A percentile compares a stretch with the other conserved stretches of the same genome.
These are phyloP conservation scores for Rhabdomys pumilio DNA, from an alignment of 2,797 vertebrate species.

Conservation along the genomic window DNA sequence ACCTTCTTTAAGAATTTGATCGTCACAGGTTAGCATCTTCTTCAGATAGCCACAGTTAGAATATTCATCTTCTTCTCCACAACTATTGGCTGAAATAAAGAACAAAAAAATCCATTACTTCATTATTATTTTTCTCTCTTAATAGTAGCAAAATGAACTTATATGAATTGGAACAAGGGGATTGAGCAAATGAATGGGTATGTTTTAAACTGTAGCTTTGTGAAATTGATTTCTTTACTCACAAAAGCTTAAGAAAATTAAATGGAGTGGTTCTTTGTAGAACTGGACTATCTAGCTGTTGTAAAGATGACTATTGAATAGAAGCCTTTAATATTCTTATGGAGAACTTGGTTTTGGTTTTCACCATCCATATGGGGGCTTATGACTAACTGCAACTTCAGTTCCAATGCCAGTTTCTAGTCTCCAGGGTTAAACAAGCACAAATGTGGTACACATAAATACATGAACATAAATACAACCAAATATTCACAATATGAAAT, in stretches of 20 bases:
- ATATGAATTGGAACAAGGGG: background rate
- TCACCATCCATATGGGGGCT: background rate
- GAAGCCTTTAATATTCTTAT: background rate
- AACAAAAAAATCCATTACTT: slow-evolving; percentile 60
- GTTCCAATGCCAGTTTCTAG: background rate
- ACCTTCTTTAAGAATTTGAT: fast-evolving
- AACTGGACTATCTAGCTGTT: background rate
- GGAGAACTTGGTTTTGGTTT: background rate
- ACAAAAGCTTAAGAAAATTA: background rate
- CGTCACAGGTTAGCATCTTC: fast-evolving
- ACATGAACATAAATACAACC: background rate
- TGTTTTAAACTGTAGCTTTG: background rate
- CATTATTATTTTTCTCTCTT: background rate
- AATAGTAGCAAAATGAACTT: background rate
- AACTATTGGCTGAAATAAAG: slow-evolving; percentile 86
- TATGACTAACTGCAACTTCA: background rate
- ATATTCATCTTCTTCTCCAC: fast-evolving
- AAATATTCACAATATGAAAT: background rate
- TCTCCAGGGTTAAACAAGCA: fast-evolving
- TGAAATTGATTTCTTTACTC: background rate
- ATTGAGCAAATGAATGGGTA: background rate
- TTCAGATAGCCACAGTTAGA: slow-evolving; percentile 27
- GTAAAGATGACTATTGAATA: background rate
- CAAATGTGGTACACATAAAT: background rate
- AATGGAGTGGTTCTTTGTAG: background rate